Evolutionary conservation across 2,113 vertebrate genomes (phyloP), one percentile per base, ranked within the genome.

Genomic region (Recurvirostra avosetta): DNA sequence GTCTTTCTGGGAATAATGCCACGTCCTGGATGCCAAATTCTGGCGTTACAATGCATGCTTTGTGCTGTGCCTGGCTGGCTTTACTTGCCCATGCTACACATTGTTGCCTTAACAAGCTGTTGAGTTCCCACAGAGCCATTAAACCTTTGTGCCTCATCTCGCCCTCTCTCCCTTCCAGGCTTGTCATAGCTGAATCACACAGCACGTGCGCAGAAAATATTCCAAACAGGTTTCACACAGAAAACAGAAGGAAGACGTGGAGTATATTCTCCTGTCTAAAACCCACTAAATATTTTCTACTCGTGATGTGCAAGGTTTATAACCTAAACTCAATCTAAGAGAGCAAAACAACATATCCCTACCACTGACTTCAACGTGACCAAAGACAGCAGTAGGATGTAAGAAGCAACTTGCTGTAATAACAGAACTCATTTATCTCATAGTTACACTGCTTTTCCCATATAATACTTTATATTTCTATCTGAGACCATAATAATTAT

Each of bases 81-180:
- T 56, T 49, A 26, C 59, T 79, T 83, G 40, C 76, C 52, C 15
- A 2, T 30, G 72, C 29, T 41, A 4, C 45, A 47, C 50, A 56
- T 63, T 8, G 3, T 40, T 88, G 41, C 77, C 87, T 80, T 75
- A 94, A 92, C 80, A 72, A 90, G 87, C 61, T 85, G 65, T 52
- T 21, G 56, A 56, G 70, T 30, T 94, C 65, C 80, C 5, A 6
- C 2, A 1, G 72, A 90, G 77, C 53, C 78, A 53, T 87, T 93
- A 94, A 93, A 79, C 83, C 58, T 91, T 41, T 66, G 70, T 90
- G 74, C 36, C 56, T 96, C 84, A 13, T 78, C 84, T 94, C 68
- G 77, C 30, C 17, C 40, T 70, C 53, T 79, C 56, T 92, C 53
- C 22, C 30, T 90, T 61, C 47, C 52, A 75, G 62, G 36, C 27